Base-by-base conservation (phyloP, 2,113 vertebrate genomes). In the Cinclus mexicanus region DNA sequence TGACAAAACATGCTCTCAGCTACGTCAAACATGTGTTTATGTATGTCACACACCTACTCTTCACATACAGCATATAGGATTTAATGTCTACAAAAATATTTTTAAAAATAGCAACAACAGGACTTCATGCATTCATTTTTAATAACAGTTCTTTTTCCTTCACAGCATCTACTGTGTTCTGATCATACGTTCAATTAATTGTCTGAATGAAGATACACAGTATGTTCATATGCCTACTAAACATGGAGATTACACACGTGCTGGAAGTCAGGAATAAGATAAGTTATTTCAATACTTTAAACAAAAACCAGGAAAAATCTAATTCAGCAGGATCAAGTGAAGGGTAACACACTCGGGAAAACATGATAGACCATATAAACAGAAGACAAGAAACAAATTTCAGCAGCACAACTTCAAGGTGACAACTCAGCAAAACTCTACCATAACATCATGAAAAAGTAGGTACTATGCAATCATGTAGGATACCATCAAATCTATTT, bases 51-150 rank as follows among this genome's bases (percentile, higher is more conserved):
- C 37, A 87, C 50, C 50, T 60, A 2, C 44, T 75, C 61, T 75
- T 29, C 29, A 60, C 0, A 0, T 63, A 82, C 4, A 11, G 35
- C 42, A 68, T 4, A 24, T 0, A 68, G 12, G 14, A 75, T 8
- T 35, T 47, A 69, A 82, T 5, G 25, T 28, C 50, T 59, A 20
- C 56, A 85, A 75, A 50, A 85, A 42, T 15, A 46, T 8, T 76
- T 61, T 6, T 18, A 11, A 20, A 56, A 93, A 65, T 10, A 55
- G 12, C 35, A 63, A 67, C 26, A 71, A 56, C 29, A 59, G 50
- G 35, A 56, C 19, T 83, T 71, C 19, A 37, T 8, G 9, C 39
- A 39, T 24, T 63, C n/a, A 26, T 55, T 83, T 91, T 70, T 41
- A 49, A 26, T 23, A 50, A 7, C 61, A 35, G 13, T n/a, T 41